Evolutionary conservation across 2,113 vertebrate genomes (phyloP).

Genomic region (Pseudorhombus dupliciocellatus): DNA sequence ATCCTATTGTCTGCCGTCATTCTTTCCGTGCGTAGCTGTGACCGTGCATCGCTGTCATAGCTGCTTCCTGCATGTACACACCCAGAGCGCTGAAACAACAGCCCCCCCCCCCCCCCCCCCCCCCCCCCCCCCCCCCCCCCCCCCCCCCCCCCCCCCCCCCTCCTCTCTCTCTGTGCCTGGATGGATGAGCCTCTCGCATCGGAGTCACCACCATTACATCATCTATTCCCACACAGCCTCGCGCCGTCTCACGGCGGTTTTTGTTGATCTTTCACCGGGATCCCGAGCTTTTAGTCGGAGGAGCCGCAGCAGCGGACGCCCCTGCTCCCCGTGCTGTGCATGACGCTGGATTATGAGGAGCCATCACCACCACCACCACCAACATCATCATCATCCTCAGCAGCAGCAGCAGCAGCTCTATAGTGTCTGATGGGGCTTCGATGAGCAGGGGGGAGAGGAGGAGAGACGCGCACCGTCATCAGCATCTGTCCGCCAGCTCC

Average conservation of each 20-base stretch:
- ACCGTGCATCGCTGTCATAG: slow-evolving; percentile 19
- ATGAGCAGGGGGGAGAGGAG: slow-evolving; percentile 45
- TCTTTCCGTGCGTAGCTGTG: slow-evolving; percentile 16
- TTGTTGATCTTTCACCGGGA: not conserved
- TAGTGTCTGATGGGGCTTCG: not conserved
- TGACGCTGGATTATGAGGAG: not conserved
- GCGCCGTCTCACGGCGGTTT: not conserved
- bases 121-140: not conserved
- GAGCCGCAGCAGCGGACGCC: slow-evolving; percentile 3
- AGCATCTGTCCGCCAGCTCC: slow-evolving; percentile 73
- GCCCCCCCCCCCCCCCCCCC: not conserved
- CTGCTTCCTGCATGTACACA: slow-evolving; percentile 13
- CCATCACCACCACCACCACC: not conserved
- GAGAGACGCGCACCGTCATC: slow-evolving; percentile 74
- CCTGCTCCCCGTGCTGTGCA: not conserved
- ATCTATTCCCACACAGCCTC: slow-evolving; percentile 55
- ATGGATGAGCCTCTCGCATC: slow-evolving; percentile 46
- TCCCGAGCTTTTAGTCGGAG: not conserved
- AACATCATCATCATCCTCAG: too few species aligned
- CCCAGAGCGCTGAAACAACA: not conserved
- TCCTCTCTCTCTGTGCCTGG: slow-evolving; percentile 4
- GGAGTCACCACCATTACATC: slow-evolving; percentile 78
- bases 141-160: not conserved
- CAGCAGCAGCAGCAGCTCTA: too few species aligned
- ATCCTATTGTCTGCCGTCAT: slow-evolving; percentile 43